Conservation (phyloP, 2,888 invertebrate species). For the Carterocephalus palaemon region DNA sequence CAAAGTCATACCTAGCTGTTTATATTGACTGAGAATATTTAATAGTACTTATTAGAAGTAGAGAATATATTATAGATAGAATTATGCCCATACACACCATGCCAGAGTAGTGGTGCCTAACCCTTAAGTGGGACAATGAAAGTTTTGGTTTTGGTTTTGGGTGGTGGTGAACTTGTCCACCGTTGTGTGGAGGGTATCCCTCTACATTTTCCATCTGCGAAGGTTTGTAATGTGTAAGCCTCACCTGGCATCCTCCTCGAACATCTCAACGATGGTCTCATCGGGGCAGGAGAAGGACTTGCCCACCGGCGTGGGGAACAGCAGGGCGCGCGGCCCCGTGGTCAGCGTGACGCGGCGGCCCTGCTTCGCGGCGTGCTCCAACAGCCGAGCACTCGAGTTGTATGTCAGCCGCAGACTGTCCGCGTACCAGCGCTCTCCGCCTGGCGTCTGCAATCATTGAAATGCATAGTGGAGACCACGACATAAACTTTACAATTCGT, state of each 20-base stretch:
- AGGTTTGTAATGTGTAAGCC: not conserved
- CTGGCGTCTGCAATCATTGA: slow-evolving; percentile 83
- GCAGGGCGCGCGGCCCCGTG: slow-evolving; percentile 79
- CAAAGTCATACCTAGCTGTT: too few species aligned
- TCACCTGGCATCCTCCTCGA: slow-evolving; percentile 72
- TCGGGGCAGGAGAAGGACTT: slow-evolving; percentile 88
- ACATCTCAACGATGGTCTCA: slow-evolving; percentile 82
- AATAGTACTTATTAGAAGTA: too few species aligned
- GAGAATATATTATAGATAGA: too few species aligned
- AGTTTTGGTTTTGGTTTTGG: too few species aligned
- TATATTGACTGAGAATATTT: too few species aligned
- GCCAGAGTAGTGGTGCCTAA: too few species aligned
- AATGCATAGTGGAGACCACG: not conserved
- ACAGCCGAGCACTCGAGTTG: slow-evolving; percentile 81
- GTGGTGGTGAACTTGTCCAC: too few species aligned
- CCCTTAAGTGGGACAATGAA: too few species aligned
- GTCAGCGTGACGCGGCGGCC: slow-evolving; percentile 73
- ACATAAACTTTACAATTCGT: too few species aligned
- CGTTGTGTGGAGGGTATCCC: too few species aligned
- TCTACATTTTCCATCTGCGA: too few species aligned
- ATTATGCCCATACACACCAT: too few species aligned
- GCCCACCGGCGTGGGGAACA: slow-evolving; percentile 92
- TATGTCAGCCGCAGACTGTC: slow-evolving; percentile 86
- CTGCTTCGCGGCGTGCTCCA: slow-evolving; percentile 80
- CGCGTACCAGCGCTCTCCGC: slow-evolving; percentile 93